Conservation (phyloP, 2,797 vertebrate genomes). For the Poeciliopsis paucimaculata region DNA sequence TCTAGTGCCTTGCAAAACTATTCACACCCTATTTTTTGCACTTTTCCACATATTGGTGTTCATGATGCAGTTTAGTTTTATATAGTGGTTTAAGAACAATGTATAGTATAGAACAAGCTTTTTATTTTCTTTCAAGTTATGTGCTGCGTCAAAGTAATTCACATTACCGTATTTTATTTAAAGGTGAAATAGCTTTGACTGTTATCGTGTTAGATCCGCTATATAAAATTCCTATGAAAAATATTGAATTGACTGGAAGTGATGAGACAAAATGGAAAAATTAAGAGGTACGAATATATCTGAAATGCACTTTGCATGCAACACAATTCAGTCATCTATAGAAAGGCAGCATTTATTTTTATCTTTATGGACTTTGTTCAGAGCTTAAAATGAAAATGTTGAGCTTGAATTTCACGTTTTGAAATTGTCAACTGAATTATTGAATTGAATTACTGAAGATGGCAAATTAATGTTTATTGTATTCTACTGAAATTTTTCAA, state of each 20-base stretch:
- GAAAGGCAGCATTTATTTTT: neutral
- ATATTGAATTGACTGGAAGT: neutral
- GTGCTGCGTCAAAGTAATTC: neutral
- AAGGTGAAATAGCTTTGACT: neutral
- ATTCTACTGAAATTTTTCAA: neutral
- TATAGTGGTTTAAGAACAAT: too few species aligned
- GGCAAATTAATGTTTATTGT: neutral
- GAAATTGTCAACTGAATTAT: neutral
- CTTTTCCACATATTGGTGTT: neutral
- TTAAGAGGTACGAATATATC: neutral
- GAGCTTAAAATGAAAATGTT: neutral
- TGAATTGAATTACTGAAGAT: slow-evolving; percentile 1
- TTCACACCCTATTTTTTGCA: neutral
- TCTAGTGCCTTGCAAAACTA: neutral
- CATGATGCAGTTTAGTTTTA: neutral
- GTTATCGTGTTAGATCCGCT: neutral
- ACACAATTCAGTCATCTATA: neutral
- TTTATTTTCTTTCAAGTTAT: neutral
- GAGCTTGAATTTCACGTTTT: neutral
- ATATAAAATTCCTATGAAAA: neutral
- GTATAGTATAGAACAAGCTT: too few species aligned
- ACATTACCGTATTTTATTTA: neutral
- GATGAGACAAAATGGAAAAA: neutral
- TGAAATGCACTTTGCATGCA: neutral
- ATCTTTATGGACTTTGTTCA: neutral